Percentiles rank a stretch among this genome's conserved stretches.
These are phyloP conservation scores for Proales similis DNA, from an alignment of 1,140 invertebrate species.

Conservation along the genomic window DNA sequence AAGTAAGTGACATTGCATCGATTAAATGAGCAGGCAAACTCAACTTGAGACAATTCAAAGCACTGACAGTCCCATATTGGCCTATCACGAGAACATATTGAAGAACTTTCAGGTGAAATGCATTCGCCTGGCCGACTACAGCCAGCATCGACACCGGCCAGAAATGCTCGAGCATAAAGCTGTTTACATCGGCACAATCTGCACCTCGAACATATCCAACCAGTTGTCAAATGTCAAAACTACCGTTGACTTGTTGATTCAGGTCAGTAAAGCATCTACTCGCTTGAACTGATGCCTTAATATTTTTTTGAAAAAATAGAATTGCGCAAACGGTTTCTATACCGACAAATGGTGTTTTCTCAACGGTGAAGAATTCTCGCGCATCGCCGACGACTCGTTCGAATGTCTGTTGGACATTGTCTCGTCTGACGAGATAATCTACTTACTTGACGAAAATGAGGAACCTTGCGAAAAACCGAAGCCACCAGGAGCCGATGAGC, in stretches of 20 bases:
- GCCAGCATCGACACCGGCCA: background rate
- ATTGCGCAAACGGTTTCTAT: background rate
- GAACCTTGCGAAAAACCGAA: background rate
- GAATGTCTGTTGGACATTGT: constrained; percentile 7
- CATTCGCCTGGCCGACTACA: background rate
- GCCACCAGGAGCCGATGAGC: background rate
- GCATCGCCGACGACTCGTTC: constrained; percentile 8
- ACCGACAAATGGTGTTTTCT: constrained; percentile 17
- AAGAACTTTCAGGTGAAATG: constrained; percentile 27
- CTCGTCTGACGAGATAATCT: constrained; percentile 8
- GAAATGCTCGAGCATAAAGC: constrained; percentile 9
- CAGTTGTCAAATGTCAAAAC: background rate
- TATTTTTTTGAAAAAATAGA: background rate
- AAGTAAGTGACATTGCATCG: constrained; percentile 39
- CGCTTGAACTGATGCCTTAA: background rate
- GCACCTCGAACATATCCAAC: constrained; percentile 12
- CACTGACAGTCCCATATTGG: constrained; percentile 2
- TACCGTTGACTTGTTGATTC: constrained; percentile 10
- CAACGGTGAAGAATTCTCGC: background rate
- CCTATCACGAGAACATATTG: background rate
- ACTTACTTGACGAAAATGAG: constrained; percentile 12
- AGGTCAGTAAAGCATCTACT: background rate
- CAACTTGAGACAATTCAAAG: too few relatives aligned
- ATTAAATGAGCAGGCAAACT: constrained; percentile 35
- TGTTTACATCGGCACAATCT: constrained; percentile 3